Evolutionary conservation across 2,797 vertebrate genomes (phyloP).

Genomic region (Austrolebias charrua): DNA sequence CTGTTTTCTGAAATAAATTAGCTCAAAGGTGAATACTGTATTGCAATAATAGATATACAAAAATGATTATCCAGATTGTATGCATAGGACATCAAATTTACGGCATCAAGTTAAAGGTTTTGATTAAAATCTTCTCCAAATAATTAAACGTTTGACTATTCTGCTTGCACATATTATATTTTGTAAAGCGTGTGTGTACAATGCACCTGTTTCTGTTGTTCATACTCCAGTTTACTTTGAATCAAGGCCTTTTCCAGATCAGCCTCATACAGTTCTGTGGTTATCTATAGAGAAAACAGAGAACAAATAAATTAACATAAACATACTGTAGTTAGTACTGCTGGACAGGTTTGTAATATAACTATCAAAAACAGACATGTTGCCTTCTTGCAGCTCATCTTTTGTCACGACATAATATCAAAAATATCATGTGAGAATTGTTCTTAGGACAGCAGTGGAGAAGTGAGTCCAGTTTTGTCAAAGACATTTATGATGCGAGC

Average conservation of each 20-base stretch:
- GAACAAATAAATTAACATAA: not conserved
- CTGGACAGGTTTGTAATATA: not conserved
- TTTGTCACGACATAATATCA: not conserved
- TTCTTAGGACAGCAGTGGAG: too few species aligned
- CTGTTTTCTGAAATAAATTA: too few species aligned
- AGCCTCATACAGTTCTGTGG: constrained; percentile 92
- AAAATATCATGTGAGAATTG: too few species aligned
- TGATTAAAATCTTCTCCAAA: not conserved
- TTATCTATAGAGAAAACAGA: constrained; percentile 78
- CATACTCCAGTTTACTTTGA: constrained; percentile 91
- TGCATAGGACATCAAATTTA: too few species aligned
- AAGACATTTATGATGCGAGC: too few species aligned
- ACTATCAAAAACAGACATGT: not conserved
- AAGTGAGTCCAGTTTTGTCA: too few species aligned
- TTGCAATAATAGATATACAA: too few species aligned
- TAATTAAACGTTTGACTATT: not conserved
- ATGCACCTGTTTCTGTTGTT: constrained; percentile 89
- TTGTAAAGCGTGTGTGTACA: not conserved
- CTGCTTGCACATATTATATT: not conserved
- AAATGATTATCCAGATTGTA: too few species aligned
- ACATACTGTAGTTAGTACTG: not conserved
- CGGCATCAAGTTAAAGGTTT: too few species aligned
- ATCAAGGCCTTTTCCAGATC: constrained; percentile 95
- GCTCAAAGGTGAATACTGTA: too few species aligned
- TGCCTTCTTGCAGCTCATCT: not conserved